Conservation (phyloP, 2,797 vertebrate species). For the Masticophis lateralis region DNA sequence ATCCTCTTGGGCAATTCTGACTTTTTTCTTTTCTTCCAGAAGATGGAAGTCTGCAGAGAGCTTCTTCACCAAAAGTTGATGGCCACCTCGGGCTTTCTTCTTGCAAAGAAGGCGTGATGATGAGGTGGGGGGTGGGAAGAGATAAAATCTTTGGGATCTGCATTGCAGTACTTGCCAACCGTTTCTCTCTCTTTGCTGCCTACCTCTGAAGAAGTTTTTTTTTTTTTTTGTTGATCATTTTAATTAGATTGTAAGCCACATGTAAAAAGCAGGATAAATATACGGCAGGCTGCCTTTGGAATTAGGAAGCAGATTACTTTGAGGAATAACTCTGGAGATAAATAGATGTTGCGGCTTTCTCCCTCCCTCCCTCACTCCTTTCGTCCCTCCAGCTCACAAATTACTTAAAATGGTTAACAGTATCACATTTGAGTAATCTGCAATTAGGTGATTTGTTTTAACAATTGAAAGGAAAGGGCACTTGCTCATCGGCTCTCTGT, state of each 20-base stretch:
- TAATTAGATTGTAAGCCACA: conserved; percentile 38
- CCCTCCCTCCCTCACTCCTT: not conserved
- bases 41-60: not conserved
- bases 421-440: conserved; percentile 36
- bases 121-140: not conserved
- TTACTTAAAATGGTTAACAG: conserved; percentile 42
- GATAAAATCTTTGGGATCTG: not conserved
- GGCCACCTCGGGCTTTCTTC: too few species aligned
- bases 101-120: not conserved
- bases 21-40: too few species aligned
- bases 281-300: conserved; percentile 37
- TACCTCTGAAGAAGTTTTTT: conserved; percentile 25
- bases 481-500: conserved; percentile 45
- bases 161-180: not conserved
- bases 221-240: conserved; percentile 41
- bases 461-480: conserved; percentile 47
- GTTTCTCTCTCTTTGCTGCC: not conserved
- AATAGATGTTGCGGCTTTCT: conserved; percentile 34
- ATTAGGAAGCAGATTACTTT: conserved; percentile 33
- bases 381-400: not conserved
- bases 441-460: conserved; percentile 60
- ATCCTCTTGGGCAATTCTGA: not conserved
- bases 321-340: conserved; percentile 41
- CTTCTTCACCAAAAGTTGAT: not conserved
- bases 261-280: conserved; percentile 43